A percentile compares a stretch with the other conserved stretches of the same genome.
Evolutionary conservation across 1,140 invertebrate species (phyloP).

Genomic region (Drosophila pseudoobscura): DNA sequence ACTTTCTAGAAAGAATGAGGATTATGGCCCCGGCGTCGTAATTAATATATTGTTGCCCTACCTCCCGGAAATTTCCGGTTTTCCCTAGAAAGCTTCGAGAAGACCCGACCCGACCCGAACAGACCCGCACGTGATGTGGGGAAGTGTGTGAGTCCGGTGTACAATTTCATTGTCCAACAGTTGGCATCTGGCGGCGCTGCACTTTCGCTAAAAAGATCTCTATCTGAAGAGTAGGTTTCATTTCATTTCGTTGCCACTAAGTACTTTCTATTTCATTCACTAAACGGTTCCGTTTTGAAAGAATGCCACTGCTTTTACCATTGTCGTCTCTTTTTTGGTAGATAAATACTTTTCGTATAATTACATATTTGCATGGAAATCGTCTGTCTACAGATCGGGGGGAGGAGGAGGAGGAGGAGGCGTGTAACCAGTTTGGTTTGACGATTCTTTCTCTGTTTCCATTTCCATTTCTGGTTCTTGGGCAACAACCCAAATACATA

Average conservation of each 20-base stretch:
- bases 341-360: conserved; percentile 26
- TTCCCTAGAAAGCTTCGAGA: conserved; percentile 41
- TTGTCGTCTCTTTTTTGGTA: conserved; percentile 14
- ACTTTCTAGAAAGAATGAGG: conserved; percentile 49
- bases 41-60: conserved; percentile 30
- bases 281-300: conserved; percentile 53
- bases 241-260: conserved; percentile 35
- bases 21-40: conserved; percentile 18
- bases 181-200: conserved; percentile 34
- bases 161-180: conserved; percentile 19
- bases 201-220: conserved; percentile 73
- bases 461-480: conserved; percentile 42
- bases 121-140: conserved; percentile 40
- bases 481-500: conserved; percentile 71
- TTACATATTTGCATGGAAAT: conserved; percentile 32
- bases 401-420: too few relatives aligned
- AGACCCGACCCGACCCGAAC: not conserved
- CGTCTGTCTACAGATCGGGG: conserved; percentile 1
- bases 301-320: conserved; percentile 51
- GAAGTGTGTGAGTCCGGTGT: conserved; percentile 7
- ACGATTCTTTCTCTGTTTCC: conserved; percentile 5
- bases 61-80: conserved; percentile 65
- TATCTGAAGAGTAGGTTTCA: conserved; percentile 43
- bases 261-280: conserved; percentile 79
- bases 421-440: conserved; percentile 45